Evolutionary conservation across 1,140 invertebrate species (phyloP), one percentile per base, ranked within the genome.

Genomic region (Anagrus nilaparvatae): DNA sequence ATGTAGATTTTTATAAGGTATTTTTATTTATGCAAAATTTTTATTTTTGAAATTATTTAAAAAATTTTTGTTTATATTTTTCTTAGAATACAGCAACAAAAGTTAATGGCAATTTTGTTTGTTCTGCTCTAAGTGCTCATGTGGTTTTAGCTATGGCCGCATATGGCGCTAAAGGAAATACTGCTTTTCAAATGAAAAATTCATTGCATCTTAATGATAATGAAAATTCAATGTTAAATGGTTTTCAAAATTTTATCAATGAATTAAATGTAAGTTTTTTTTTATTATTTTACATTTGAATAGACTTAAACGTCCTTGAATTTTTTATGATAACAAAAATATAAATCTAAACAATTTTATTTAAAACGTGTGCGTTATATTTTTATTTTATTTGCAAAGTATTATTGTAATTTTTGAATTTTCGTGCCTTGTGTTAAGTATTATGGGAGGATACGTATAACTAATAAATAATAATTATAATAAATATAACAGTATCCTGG

Each of bases 81-180:
- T 46, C 42, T 19, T 19, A 56, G 54, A 36, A 20, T 9, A 7
- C 53, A 6, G 29, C 48, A n/a, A 28, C 35, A 18, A 28, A 33
- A 2, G 27, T 21, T 2, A 13, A 43, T 2, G 51, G 46, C 0
- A 58, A 58, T 27, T 29, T 56, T 3, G 49, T 59, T 4, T 43
- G 32, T 12, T 65, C 63, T 16, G 57, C 62, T 1, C 40, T 64
- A 9, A 65, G 62, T 38, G 51, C 58, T 5, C 46, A 60, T 25
- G 19, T 59, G 5, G 58, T 59, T 13, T 46, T 59, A 12, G 47
- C 54, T 1, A 56, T 58, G 50, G 47, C 52, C 25, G 40, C 46
- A 33, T 52, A 38, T 37, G 57, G 57, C 19, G 44, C 57, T 19
- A 8, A 36, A 19, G 53, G 51, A 14, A 46, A 9, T 7, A 55